phyloP scores from a whole-genome alignment of 2,888 invertebrate genomes.

The Hermodice carunculata region DNA sequence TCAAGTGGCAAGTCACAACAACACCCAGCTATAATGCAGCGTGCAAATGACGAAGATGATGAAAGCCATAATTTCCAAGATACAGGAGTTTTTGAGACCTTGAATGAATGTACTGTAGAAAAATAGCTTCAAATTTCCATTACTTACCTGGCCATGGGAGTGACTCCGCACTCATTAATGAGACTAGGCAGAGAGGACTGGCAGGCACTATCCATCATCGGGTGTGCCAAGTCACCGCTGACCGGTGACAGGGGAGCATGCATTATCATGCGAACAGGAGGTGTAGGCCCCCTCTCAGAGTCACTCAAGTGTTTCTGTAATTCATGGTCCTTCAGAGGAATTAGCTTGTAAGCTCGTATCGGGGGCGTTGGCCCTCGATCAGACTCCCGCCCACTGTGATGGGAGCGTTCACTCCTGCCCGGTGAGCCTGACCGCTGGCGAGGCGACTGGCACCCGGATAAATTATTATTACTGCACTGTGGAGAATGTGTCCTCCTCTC shows the following conservation, averaged over 20 bases:
- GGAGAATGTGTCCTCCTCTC: slow-evolving; percentile 13
- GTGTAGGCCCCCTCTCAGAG: slow-evolving; percentile 45
- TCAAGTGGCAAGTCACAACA: too few relatives aligned
- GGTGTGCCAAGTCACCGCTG: slow-evolving; percentile 43
- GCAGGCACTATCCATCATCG: slow-evolving; percentile 71
- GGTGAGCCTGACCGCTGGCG: slow-evolving; percentile 6
- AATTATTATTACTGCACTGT: background rate
- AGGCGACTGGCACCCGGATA: background rate
- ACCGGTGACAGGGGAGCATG: slow-evolving; percentile 42
- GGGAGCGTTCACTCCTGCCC: slow-evolving; percentile 14
- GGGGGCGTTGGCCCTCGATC: slow-evolving; percentile 48
- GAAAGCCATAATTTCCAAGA: too few relatives aligned
- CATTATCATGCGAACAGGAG: slow-evolving; percentile 36
- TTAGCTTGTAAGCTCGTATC: slow-evolving; percentile 38
- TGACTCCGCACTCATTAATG: slow-evolving; percentile 49
- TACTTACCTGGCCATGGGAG: too few relatives aligned
- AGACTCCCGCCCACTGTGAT: slow-evolving; percentile 43
- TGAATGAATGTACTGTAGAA: too few relatives aligned
- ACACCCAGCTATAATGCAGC: too few relatives aligned
- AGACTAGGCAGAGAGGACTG: slow-evolving; percentile 71
- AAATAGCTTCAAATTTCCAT: too few relatives aligned
- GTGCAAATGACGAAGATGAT: too few relatives aligned
- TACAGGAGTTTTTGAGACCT: too few relatives aligned
- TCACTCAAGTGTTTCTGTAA: slow-evolving; percentile 39
- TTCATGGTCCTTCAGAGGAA: slow-evolving; percentile 33